These are phyloP conservation scores for Uropetala carovei DNA, from an alignment of 2,888 invertebrate genomes.

Conservation along the genomic window DNA sequence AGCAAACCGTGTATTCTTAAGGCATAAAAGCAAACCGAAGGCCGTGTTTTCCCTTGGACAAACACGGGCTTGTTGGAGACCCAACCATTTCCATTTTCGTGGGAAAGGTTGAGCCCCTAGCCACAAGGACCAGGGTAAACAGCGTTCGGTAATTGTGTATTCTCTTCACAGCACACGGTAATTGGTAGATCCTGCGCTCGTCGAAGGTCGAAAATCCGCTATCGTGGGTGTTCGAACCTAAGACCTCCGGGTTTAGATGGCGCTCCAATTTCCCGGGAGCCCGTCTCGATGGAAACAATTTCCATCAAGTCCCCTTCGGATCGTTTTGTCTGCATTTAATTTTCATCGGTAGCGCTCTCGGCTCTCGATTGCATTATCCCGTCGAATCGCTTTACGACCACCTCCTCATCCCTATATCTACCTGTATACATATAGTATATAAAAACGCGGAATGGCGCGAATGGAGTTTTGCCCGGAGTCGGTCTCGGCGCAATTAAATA, in stretches of 20 bases:
- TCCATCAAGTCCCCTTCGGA: neutral
- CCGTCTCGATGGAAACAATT: neutral
- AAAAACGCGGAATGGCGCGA: too few relatives aligned
- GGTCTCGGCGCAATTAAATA: constrained; percentile 9
- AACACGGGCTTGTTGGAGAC: neutral
- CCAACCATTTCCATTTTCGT: neutral
- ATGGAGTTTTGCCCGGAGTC: too few relatives aligned
- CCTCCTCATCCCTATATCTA: too few relatives aligned
- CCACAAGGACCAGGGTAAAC: neutral
- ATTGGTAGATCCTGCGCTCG: neutral
- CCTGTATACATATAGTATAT: too few relatives aligned
- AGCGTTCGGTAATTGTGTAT: constrained; percentile 8
- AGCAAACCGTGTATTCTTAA: too few relatives aligned
- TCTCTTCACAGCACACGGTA: neutral
- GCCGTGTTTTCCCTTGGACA: neutral
- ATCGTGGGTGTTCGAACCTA: neutral
- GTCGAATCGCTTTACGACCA: too few relatives aligned
- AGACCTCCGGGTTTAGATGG: neutral
- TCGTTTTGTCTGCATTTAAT: neutral
- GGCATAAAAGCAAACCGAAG: neutral
- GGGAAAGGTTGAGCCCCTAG: neutral
- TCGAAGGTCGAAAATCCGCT: neutral
- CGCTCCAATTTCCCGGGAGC: neutral
- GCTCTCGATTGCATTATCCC: neutral
- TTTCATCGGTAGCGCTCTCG: constrained; percentile 5